Percentiles rank a stretch among this genome's conserved stretches.
Conservation (phyloP, 2,797 vertebrate genomes). For the Halcyon smyrnensis region DNA sequence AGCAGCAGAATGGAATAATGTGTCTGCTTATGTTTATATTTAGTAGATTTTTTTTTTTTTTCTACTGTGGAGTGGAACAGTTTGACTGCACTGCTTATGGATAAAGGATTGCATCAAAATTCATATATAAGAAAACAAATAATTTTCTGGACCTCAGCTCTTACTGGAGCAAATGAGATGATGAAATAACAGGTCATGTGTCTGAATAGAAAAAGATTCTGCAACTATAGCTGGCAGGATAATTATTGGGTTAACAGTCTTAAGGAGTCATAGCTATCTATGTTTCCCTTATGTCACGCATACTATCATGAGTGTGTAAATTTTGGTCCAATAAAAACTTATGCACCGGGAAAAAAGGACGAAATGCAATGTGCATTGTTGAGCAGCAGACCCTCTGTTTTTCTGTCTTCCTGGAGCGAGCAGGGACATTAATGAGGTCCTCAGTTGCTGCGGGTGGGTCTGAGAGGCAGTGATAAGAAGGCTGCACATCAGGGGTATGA, state of each 20-base stretch:
- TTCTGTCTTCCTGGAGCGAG: background rate
- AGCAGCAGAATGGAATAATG: background rate
- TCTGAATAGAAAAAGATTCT: background rate
- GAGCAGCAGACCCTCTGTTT: background rate
- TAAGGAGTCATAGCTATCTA: background rate
- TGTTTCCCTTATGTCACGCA: background rate
- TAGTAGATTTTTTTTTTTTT: fast-evolving
- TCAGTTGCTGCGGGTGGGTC: fast-evolving
- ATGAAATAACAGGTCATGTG: background rate
- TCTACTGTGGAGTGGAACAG: background rate
- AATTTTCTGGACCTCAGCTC: background rate
- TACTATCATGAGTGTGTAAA: background rate
- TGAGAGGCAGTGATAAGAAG: background rate
- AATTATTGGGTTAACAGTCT: background rate
- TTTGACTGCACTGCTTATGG: background rate
- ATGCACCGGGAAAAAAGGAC: background rate
- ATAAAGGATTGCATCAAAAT: background rate
- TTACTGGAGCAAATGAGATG: background rate
- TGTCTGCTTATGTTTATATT: background rate
- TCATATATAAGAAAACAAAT: background rate
- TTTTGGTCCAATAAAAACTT: background rate
- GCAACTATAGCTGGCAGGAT: background rate
- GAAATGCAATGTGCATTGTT: background rate
- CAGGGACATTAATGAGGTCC: background rate
- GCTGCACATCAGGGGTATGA: background rate